phyloP scores from a whole-genome alignment of 2,797 vertebrate species.

The Pteropus rufus region DNA sequence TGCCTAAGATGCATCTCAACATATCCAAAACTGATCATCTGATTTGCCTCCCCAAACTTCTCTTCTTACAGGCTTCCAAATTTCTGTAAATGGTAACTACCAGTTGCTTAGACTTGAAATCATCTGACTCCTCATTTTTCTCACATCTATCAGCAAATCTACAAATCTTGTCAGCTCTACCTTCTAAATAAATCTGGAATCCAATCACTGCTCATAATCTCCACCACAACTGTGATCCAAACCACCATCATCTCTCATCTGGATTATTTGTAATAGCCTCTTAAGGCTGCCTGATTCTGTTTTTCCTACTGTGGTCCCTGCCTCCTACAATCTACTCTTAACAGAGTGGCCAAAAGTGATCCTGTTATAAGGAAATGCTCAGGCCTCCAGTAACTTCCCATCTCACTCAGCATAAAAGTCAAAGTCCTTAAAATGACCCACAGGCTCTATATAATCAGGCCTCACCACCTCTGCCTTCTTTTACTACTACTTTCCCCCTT shows the following conservation, averaged over 20 bases:
- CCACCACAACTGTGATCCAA: not conserved
- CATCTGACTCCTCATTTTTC: not conserved
- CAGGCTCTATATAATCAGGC: not conserved
- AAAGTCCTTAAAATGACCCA: not conserved
- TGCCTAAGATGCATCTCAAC: not conserved
- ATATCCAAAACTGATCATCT: not conserved
- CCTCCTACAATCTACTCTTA: not conserved
- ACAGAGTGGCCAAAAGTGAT: not conserved
- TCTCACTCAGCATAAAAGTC: not conserved
- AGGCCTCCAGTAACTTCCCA: not conserved
- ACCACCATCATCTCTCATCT: not conserved
- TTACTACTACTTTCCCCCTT: not conserved
- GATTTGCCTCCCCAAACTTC: not conserved
- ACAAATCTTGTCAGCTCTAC: not conserved
- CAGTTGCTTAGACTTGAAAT: not conserved
- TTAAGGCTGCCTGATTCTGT: not conserved
- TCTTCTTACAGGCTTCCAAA: not conserved
- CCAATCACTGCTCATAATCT: not conserved
- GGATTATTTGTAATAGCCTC: not conserved
- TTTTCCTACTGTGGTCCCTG: not conserved
- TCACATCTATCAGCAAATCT: not conserved
- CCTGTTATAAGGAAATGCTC: not conserved
- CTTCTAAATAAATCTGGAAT: conserved; percentile 25
- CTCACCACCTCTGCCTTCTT: not conserved
- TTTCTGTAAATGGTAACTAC: not conserved